Evolutionary conservation across 1,140 invertebrate genomes (phyloP).

Genomic region (Sitodiplosis mosellana): DNA sequence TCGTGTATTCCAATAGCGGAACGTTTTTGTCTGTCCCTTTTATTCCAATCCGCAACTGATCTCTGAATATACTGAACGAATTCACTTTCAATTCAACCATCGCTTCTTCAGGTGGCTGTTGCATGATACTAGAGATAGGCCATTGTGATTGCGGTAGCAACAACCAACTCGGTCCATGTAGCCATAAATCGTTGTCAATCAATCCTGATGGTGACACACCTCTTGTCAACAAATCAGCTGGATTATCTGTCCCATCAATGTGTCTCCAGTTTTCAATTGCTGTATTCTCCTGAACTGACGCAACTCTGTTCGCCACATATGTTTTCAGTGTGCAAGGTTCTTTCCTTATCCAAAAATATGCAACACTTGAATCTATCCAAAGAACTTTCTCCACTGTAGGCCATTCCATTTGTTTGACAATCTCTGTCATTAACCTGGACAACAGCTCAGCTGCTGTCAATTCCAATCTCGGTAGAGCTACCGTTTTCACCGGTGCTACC

Average conservation of each 20-base stretch:
- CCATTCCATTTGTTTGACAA: slow-evolving; percentile 5
- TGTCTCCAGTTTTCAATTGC: slow-evolving; percentile 21
- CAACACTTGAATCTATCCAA: slow-evolving; percentile 25
- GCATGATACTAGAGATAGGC: no score
- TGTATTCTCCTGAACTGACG: slow-evolving; percentile 15
- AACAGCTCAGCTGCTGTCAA: slow-evolving; percentile 23
- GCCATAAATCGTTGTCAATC: slow-evolving; percentile 13
- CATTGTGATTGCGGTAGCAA: no score
- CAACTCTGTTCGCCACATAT: slow-evolving; percentile 17
- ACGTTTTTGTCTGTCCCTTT: no score
- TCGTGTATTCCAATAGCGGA: no score
- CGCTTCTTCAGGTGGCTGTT: no score
- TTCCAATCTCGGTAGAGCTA: slow-evolving; percentile 24
- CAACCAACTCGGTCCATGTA: slow-evolving; percentile 9
- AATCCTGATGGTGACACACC: slow-evolving; percentile 14
- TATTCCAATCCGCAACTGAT: no score
- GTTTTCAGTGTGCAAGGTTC: slow-evolving; percentile 8
- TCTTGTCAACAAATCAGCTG: slow-evolving; percentile 25
- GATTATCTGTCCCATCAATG: slow-evolving; percentile 22
- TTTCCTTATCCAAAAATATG: slow-evolving; percentile 20
- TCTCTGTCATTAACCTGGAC: slow-evolving; percentile 8
- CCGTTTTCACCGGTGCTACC: slow-evolving; percentile 21
- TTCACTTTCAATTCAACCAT: no score
- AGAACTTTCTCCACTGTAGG: neutral
- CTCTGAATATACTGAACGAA: no score